These are phyloP conservation scores for Gallinago solitaria DNA, from an alignment of 2,797 vertebrate genomes.

Conservation along the genomic window DNA sequence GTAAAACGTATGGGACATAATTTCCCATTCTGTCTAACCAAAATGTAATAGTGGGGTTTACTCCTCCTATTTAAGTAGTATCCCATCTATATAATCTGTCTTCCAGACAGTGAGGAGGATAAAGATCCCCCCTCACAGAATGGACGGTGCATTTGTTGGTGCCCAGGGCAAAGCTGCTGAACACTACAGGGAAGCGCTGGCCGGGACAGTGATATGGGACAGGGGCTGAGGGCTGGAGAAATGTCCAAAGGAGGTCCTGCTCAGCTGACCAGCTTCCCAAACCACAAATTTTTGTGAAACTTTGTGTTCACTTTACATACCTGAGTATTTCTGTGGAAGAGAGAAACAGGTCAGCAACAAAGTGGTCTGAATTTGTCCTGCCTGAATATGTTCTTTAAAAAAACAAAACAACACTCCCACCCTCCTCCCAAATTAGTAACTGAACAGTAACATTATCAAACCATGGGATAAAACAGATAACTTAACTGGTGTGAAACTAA, in stretches of 20 bases:
- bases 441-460: not conserved
- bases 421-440: not conserved
- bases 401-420: not conserved
- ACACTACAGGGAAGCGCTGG: not conserved
- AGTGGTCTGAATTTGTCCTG: not conserved
- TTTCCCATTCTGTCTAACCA: not conserved
- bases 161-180: not conserved
- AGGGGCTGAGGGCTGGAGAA: not conserved
- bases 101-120: not conserved
- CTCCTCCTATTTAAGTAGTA: not conserved
- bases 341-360: not conserved
- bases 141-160: accelerated
- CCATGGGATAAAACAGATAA: not conserved
- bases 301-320: not conserved
- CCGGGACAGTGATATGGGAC: not conserved
- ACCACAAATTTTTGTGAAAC: not conserved
- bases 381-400: not conserved
- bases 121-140: not conserved
- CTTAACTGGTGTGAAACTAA: not conserved
- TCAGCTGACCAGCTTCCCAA: not conserved
- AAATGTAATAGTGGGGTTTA: not conserved
- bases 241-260: not conserved
- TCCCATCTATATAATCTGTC: not conserved
- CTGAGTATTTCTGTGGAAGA: not conserved
- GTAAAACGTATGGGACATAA: not conserved